Percentiles rank a stretch among this genome's conserved stretches.
phyloP scores from a whole-genome alignment of 1,140 invertebrate species.

The Drosophila serrata region DNA sequence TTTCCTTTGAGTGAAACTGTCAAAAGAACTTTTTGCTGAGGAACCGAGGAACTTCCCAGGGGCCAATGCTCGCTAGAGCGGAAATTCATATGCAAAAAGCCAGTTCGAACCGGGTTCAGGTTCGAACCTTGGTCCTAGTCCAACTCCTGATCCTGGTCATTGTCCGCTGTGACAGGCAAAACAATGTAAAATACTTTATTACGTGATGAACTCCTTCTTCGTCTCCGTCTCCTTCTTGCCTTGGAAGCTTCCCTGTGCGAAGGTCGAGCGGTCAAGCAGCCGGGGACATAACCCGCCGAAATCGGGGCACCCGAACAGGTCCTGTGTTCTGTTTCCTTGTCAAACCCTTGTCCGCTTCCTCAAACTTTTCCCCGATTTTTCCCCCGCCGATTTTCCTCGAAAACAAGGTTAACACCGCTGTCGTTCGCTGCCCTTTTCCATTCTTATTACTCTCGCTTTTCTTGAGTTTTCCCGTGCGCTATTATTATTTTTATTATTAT shows the following conservation, averaged over 20 bases:
- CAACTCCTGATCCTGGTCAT: background rate
- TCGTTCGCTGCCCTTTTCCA: constrained; percentile 3
- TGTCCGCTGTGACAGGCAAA: constrained; percentile 20
- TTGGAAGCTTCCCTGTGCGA: background rate
- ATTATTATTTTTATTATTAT: constrained; percentile 28
- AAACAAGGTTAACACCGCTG: constrained; percentile 34
- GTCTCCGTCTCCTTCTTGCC: no score
- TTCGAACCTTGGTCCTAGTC: background rate
- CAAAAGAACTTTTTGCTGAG: background rate
- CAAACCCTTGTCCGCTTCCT: constrained; percentile 34
- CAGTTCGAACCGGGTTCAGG: background rate
- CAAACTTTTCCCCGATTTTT: constrained; percentile 1
- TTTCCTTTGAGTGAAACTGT: background rate
- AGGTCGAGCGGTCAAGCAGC: constrained; percentile 46
- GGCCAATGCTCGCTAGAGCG: constrained; percentile 50
- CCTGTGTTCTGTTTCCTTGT: constrained; percentile 6
- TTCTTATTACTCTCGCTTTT: constrained; percentile 49
- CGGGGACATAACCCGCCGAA: constrained; percentile 40
- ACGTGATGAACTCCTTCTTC: constrained; percentile 30
- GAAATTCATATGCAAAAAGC: constrained; percentile 38
- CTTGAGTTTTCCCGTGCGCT: constrained; percentile 10
- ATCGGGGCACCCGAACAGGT: constrained; percentile 33
- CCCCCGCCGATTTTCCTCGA: constrained; percentile 12
- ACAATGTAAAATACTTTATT: constrained; percentile 61
- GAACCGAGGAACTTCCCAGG: constrained; percentile 41